phyloP scores from a whole-genome alignment of 2,113 vertebrate genomes.

The Podarcis raffonei region DNA sequence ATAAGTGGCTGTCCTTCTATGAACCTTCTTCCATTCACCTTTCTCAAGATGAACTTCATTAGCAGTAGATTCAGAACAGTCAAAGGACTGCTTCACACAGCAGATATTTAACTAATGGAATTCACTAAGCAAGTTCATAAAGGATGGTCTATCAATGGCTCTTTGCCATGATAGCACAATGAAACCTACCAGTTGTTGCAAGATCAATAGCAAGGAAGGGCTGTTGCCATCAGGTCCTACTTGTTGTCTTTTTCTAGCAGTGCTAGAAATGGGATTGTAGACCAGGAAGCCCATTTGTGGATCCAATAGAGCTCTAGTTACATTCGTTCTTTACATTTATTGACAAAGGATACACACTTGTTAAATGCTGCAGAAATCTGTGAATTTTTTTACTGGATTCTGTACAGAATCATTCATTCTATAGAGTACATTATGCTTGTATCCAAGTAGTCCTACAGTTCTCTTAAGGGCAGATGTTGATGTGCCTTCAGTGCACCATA shows the following conservation, averaged over 20 bases:
- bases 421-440: not conserved
- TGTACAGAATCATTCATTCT: not conserved
- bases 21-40: no score
- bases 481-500: not conserved
- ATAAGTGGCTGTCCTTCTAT: no score
- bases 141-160: no score
- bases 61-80: no score
- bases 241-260: not conserved
- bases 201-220: not conserved
- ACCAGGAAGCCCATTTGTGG: not conserved
- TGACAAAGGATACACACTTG: not conserved
- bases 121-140: no score
- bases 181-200: no score
- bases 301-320: not conserved
- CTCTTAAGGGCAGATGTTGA: not conserved
- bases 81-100: no score
- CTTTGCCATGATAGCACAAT: no score
- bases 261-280: not conserved
- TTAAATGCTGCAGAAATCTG: not conserved
- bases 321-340: not conserved
- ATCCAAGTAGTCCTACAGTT: not conserved
- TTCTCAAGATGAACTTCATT: no score
- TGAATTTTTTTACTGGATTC: not conserved
- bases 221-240: not conserved
- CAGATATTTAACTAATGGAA: no score